Base-by-base conservation (phyloP, 2,113 vertebrate genomes). In the Chamaea fasciata region DNA sequence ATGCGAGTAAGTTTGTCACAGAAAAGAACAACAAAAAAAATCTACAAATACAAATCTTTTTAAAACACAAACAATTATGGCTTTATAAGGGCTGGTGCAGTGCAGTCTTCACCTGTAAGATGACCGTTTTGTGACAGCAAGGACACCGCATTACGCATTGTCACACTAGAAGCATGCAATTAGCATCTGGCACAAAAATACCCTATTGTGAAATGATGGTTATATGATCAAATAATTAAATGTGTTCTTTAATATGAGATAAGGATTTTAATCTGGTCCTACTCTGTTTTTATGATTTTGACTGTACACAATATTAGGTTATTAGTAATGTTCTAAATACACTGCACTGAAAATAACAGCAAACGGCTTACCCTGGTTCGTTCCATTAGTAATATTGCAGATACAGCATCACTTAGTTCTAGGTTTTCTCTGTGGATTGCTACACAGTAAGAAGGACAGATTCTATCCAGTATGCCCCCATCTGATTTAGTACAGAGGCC, bases 121-220 rank as follows among this genome's bases (percentile, higher is more conserved):
- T 59, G 88, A 92, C 47, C 75, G 87, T 60, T 63, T 44, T 92
- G 74, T 83, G 87, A 95, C 93, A 96, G 83, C 65, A 93, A 95
- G 94, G 88, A 89, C n/a, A 84, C 28, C 0, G 12, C 68, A 42
- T 70, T 87, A 94, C 44, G 50, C 46, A 78, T 11, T 46, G 52
- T 94, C 65, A 95, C 18, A 53, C 24, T 21, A 94, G 59, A 93
- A 81, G 69, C 2, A 2, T 26, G 39, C 47, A 68, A 83, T 88
- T 73, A 56, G 41, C 50, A 5, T 68, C 62, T 63, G 93, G 85
- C 64, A 78, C 31, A 77, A 87, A 89, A 96, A 86, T 13, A 95
- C 4, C 42, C 79, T 77, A 67, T 46, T 88, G 79, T 80, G 64
- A n/a, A 88, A 70, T 37, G 74, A 76, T 26, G 64, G 49, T 87